Evolutionary conservation across 2,797 vertebrate genomes (phyloP), one percentile per base, ranked within the genome.

Genomic region (Aulostomus chinensis): DNA sequence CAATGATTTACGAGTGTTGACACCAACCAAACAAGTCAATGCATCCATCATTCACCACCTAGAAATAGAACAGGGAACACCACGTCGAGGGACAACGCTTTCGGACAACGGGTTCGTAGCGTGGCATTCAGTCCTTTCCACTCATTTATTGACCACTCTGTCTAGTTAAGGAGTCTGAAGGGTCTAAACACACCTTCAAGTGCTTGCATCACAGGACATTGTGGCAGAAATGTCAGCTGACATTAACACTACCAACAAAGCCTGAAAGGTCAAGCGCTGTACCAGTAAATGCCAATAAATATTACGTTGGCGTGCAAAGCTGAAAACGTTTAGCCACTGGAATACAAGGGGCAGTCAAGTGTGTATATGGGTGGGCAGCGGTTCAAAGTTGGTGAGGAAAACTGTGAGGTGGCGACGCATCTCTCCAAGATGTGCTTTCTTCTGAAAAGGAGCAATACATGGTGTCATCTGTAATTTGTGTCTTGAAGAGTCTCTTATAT

Each of bases 251-350:
- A 64, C 77, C 83, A 84, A 87, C 73, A 73, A 78, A 65, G 57
- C 53, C 55, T 13, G 47, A 84, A 88, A 86, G 80, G 84, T 87
- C 80, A 78, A 53, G 17, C 9, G 41, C 36, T 77, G 52, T 53
- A 64, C 59, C 56, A 50, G 73, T 39, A 74, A 87, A 88, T 82
- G 73, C 47, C 74, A 75, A 76, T 85, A 77, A 86, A 78, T 78
- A 84, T 81, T 70, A 63, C 24, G 52, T 33, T 51, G 76, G 56
- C 20, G 1, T 62, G 66, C 33, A 52, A 21, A 58, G 69, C 28
- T 25, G n/a, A 61, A 43, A 71, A 38, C 51, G 38, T 65, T 77
- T 51, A 79, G 61, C 56, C 39, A 41, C 59, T 18, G 47, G 54
- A 73, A 53, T 60, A 49, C 31, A 63, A 55, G 41, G 52, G 40